Percentiles rank a stretch among this genome's conserved stretches.
Conservation (phyloP, 2,113 vertebrate genomes). For the Parus major region DNA sequence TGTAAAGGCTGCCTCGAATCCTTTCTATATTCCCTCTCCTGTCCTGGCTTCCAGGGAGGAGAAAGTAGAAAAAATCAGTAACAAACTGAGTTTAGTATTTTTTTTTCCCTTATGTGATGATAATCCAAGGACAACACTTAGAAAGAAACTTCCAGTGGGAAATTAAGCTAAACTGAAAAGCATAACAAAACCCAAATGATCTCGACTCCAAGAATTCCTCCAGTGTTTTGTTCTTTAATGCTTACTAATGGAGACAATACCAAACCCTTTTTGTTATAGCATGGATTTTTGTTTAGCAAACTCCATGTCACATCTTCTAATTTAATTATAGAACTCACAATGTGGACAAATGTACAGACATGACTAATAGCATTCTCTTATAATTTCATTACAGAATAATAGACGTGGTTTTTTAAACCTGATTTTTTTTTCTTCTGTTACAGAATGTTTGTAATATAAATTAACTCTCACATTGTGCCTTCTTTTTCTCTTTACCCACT, state of each 20-base stretch:
- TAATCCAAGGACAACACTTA: slow-evolving; percentile 32
- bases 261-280: slow-evolving; percentile 18
- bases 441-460: slow-evolving; percentile 38
- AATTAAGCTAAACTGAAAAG: slow-evolving; percentile 66
- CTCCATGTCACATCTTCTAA: slow-evolving; percentile 39
- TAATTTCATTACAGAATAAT: slow-evolving; percentile 40
- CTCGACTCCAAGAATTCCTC: slow-evolving; percentile 26
- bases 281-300: slow-evolving; percentile 43
- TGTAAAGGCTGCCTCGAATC: background rate
- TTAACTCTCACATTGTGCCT: background rate
- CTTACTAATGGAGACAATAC: slow-evolving; percentile 62
- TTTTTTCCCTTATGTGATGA: background rate
- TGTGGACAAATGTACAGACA: slow-evolving; percentile 34
- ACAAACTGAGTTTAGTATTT: background rate
- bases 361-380: slow-evolving; percentile 23
- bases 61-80: background rate
- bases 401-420: background rate
- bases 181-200: slow-evolving; percentile 52
- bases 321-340: slow-evolving; percentile 52
- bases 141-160: slow-evolving; percentile 53
- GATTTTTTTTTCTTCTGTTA: background rate
- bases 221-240: slow-evolving; percentile 45
- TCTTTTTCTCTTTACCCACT: background rate
- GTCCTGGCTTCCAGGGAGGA: background rate
- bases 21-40: background rate